A percentile compares a stretch with the other conserved stretches of the same genome.
Evolutionary conservation across 2,113 vertebrate genomes (phyloP).

Genomic region (Motacilla alba): DNA sequence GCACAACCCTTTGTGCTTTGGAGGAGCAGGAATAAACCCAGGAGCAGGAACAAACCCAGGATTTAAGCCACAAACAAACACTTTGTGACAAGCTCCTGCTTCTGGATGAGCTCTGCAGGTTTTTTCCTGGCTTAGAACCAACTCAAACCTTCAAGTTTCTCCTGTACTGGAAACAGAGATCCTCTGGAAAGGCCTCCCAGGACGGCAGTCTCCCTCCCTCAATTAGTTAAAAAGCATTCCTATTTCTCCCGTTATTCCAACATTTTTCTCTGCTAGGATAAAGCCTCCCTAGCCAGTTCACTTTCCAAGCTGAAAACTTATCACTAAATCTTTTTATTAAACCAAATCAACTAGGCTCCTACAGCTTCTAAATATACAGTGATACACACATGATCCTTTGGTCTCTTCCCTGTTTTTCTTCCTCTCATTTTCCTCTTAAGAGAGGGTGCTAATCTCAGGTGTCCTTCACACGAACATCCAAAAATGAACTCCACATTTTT

Average conservation of each 20-base stretch:
- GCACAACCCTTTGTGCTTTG: neutral
- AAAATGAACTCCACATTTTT: neutral
- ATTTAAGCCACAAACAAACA: rapidly evolving
- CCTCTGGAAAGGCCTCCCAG: neutral
- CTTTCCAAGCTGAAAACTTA: neutral
- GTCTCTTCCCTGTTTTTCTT: neutral
- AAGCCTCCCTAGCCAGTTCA: neutral
- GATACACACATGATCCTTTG: rapidly evolving
- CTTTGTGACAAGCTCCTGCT: neutral
- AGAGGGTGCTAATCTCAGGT: neutral
- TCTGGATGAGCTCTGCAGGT: rapidly evolving
- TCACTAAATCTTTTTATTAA: neutral
- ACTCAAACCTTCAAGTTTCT: neutral
- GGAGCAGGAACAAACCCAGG: neutral
- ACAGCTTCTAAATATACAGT: neutral
- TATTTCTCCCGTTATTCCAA: neutral
- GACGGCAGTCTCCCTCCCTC: neutral
- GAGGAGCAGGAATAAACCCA: neutral
- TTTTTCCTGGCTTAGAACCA: neutral
- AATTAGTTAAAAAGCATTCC: neutral
- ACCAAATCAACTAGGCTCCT: neutral
- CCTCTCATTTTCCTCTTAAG: neutral
- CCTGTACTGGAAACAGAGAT: neutral
- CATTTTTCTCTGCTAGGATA: neutral
- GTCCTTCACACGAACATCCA: neutral